These are phyloP conservation scores for Brachionus rotundiformis DNA, from an alignment of 1,140 invertebrate species.

Conservation along the genomic window DNA sequence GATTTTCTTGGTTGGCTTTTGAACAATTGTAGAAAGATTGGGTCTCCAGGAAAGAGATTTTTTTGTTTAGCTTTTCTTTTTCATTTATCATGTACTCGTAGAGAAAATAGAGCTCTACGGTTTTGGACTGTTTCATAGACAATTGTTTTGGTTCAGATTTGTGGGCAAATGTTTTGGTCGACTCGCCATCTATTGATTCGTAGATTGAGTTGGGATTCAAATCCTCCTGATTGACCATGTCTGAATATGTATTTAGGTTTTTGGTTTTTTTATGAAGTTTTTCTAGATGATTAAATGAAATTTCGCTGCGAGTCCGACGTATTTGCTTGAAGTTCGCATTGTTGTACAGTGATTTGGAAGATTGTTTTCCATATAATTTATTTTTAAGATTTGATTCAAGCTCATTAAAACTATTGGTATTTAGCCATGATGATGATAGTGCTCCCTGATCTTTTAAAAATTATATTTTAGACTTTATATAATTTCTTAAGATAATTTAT, in stretches of 20 bases:
- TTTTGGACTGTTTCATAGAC: conserved; percentile 32
- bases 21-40: conserved; percentile 34
- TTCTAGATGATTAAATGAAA: not conserved
- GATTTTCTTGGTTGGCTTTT: not conserved
- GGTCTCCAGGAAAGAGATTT: not conserved
- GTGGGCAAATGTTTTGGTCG: not conserved
- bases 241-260: not conserved
- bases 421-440: conserved; percentile 14
- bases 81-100: conserved; percentile 31
- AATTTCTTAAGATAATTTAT: too few relatives aligned
- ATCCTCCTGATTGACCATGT: not conserved
- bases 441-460: not conserved
- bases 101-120: not conserved
- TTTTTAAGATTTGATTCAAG: not conserved
- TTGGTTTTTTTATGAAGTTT: not conserved
- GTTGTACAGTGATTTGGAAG: not conserved
- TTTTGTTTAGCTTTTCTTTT: conserved; percentile 25
- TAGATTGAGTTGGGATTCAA: conserved; percentile 25
- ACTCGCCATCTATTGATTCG: conserved; percentile 43
- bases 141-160: not conserved
- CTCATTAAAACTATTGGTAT: conserved; percentile 13
- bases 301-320: not conserved
- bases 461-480: not conserved
- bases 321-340: not conserved
- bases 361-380: not conserved